Conservation (phyloP, 1,140 invertebrate species). For the Heterodera carotae region DNA sequence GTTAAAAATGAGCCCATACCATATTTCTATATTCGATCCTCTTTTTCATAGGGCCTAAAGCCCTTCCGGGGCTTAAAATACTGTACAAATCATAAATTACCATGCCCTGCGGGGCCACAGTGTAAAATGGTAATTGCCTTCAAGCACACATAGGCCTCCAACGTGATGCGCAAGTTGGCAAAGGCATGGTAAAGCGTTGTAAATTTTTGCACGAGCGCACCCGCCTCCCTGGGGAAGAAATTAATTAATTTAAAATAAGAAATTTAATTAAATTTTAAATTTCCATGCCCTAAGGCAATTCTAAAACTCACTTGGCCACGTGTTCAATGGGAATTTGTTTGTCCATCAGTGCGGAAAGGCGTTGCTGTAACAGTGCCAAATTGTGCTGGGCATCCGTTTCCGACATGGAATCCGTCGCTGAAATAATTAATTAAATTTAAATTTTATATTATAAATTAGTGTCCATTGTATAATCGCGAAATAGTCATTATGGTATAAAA, state of each 20-base stretch:
- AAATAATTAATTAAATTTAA: slow-evolving; percentile 2
- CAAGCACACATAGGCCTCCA: slow-evolving; percentile 66
- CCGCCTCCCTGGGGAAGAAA: slow-evolving; percentile 64
- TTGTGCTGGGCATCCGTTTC: slow-evolving; percentile 51
- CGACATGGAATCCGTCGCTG: slow-evolving; percentile 43
- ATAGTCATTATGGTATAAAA: too few relatives aligned
- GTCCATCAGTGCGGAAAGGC: slow-evolving; percentile 59
- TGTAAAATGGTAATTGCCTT: slow-evolving; percentile 66
- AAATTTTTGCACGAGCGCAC: slow-evolving; percentile 65
- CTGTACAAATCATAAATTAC: too few relatives aligned
- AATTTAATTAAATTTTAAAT: not conserved
- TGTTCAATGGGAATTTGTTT: slow-evolving; percentile 64
- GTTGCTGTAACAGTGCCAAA: slow-evolving; percentile 54
- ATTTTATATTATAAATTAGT: not conserved
- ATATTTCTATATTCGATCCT: too few relatives aligned
- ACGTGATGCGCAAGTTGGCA: slow-evolving; percentile 56
- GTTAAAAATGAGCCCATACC: too few relatives aligned
- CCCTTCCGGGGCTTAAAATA: too few relatives aligned
- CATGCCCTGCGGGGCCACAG: slow-evolving; percentile 35
- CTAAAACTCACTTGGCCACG: slow-evolving; percentile 37
- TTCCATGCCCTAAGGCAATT: not conserved
- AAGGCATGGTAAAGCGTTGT: slow-evolving; percentile 63
- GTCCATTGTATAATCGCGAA: too few relatives aligned
- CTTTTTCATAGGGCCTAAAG: too few relatives aligned
- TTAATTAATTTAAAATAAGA: slow-evolving; percentile 2